A percentile compares a stretch with the other conserved stretches of the same genome.
These are phyloP conservation scores for Hemaris fuciformis DNA, from an alignment of 2,888 invertebrate genomes.

Conservation along the genomic window DNA sequence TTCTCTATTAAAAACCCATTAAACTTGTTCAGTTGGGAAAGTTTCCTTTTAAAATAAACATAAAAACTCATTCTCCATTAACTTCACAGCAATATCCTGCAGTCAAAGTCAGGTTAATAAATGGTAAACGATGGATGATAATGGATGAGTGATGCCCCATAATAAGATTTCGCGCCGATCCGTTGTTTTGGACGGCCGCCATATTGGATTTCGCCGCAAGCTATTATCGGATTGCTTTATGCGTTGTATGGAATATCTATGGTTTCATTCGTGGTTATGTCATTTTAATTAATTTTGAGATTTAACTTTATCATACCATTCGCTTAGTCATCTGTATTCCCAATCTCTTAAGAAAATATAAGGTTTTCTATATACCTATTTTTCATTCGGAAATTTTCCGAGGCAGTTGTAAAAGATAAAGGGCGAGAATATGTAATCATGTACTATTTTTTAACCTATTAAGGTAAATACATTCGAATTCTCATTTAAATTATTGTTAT, in stretches of 20 bases:
- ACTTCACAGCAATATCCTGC: not conserved
- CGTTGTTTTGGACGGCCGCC: conserved; percentile 38
- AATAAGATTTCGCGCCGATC: conserved; percentile 44
- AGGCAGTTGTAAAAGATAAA: too few relatives aligned
- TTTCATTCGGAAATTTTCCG: too few relatives aligned
- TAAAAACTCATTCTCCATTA: conserved; percentile 7
- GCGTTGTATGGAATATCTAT: conserved; percentile 26
- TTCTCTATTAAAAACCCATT: not conserved
- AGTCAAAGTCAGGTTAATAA: not conserved
- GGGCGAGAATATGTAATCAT: too few relatives aligned
- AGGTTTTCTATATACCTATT: too few relatives aligned
- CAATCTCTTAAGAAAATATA: too few relatives aligned
- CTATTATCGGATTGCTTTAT: conserved; percentile 57
- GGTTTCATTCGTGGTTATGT: conserved; percentile 37
- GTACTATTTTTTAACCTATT: too few relatives aligned
- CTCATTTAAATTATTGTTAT: too few relatives aligned
- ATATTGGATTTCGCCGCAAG: conserved; percentile 54
- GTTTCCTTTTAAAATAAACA: conserved; percentile 1
- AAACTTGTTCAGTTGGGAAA: not conserved
- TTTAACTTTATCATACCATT: too few relatives aligned
- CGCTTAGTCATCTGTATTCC: too few relatives aligned
- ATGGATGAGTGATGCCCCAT: conserved; percentile 16
- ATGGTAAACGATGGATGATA: conserved; percentile 8
- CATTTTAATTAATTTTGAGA: not conserved
- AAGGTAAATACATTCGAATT: too few relatives aligned